Evolutionary conservation across 2,797 vertebrate genomes (phyloP).

Genomic region (Acomys russatus): DNA sequence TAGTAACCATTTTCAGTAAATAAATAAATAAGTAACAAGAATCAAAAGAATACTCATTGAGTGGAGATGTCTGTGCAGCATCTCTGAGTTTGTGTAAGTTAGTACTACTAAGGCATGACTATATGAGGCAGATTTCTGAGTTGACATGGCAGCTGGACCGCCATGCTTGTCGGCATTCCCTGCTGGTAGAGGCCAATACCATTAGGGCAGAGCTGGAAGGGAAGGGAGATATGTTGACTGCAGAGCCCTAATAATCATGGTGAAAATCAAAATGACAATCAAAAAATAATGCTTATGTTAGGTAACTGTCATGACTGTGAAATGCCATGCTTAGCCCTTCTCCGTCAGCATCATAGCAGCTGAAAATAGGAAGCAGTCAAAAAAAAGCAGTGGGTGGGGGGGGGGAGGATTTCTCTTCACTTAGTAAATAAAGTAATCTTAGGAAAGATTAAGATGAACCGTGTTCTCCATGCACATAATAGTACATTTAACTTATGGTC

Average conservation of each 20-base stretch:
- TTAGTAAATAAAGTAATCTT: not conserved
- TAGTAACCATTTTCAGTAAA: not conserved
- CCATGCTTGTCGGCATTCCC: not conserved
- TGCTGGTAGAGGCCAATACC: not conserved
- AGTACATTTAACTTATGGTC: not conserved
- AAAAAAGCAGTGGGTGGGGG: not conserved
- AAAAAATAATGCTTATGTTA: not conserved
- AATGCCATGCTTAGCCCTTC: not conserved
- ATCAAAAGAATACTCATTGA: not conserved
- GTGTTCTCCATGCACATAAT: not conserved
- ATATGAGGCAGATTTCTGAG: not conserved
- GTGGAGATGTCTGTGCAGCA: not conserved
- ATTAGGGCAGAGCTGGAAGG: constrained; percentile 4
- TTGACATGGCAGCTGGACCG: fast-evolving
- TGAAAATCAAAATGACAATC: constrained; percentile 46
- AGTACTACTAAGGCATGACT: not conserved
- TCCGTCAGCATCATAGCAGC: not conserved
- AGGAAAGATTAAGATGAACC: not conserved
- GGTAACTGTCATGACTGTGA: not conserved
- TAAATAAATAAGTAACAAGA: not conserved
- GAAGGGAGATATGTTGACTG: not conserved
- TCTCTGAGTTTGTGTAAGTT: not conserved
- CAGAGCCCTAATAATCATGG: not conserved
- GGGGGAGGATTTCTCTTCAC: not conserved
- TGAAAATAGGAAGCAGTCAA: not conserved